Conservation (phyloP, 2,888 invertebrate genomes). For the Argyresthia albistria region DNA sequence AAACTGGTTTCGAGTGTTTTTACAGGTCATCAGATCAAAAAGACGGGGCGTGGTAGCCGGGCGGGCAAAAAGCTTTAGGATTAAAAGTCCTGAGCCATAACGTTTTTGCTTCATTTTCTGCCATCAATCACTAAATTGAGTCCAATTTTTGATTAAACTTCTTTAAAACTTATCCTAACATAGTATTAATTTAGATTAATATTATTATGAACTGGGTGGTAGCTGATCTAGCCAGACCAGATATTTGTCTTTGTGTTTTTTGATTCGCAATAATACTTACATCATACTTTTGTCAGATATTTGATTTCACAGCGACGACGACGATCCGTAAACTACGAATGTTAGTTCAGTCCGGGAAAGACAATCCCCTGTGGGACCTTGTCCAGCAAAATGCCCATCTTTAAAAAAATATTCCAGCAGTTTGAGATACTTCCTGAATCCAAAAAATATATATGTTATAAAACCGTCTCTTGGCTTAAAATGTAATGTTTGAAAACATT, state of each 20-base stretch:
- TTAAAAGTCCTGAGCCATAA: conserved; percentile 33
- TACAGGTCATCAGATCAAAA: conserved; percentile 44
- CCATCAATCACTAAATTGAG: conserved; percentile 19
- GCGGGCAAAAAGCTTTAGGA: conserved; percentile 39
- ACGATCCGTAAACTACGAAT: too few species aligned
- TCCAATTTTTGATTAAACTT: neutral
- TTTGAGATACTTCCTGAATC: too few species aligned
- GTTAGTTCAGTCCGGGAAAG: too few species aligned
- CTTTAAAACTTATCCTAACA: too few species aligned
- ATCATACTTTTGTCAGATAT: too few species aligned
- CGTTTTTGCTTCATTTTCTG: conserved; percentile 26
- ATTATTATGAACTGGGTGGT: neutral
- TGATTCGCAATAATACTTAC: neutral
- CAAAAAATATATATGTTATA: too few species aligned
- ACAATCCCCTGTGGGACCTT: too few species aligned
- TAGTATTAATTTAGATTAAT: neutral
- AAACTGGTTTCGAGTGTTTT: conserved; percentile 17
- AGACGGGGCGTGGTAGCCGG: conserved; percentile 34
- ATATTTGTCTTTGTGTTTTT: neutral
- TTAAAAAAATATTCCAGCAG: too few species aligned
- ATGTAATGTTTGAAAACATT: too few species aligned
- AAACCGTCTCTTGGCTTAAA: too few species aligned
- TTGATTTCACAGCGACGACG: too few species aligned
- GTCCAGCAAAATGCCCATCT: too few species aligned
- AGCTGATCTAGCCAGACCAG: neutral